Percentiles rank a stretch among this genome's conserved stretches.
Evolutionary conservation across 30 jellyfish, hydroid and myxozoan genomes (phyloP).

Genomic region (Cassiopea andromeda): DNA sequence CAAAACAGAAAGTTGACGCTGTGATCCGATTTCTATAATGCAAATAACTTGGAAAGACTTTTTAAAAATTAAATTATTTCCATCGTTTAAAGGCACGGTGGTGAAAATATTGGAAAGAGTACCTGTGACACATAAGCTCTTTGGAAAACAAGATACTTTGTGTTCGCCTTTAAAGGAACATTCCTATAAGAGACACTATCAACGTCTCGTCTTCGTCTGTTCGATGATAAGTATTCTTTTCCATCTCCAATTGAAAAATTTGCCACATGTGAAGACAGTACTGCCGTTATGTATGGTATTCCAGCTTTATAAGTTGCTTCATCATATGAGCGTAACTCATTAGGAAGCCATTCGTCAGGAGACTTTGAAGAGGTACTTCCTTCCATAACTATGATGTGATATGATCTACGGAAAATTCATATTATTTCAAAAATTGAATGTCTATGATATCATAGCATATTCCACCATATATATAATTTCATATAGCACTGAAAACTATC

Average conservation of each 20-base stretch:
- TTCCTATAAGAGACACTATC: slow-evolving; percentile 47
- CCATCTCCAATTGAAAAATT: slow-evolving; percentile 83
- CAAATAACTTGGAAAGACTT: not conserved
- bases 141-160: slow-evolving; percentile 61
- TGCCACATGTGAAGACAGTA: slow-evolving; percentile 26
- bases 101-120: no score
- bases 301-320: slow-evolving; percentile 58
- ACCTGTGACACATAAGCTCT: slow-evolving; percentile 70
- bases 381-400: slow-evolving; percentile 68
- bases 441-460: not conserved
- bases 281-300: slow-evolving; percentile 77
- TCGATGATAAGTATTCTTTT: slow-evolving; percentile 36
- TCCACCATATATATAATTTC: not conserved
- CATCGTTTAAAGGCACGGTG: not conserved
- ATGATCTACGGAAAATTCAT: slow-evolving; percentile 23
- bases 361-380: not conserved
- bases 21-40: no score
- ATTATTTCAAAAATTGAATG: not conserved
- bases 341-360: slow-evolving; percentile 30
- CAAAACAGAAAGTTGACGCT: not conserved
- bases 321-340: slow-evolving; percentile 31
- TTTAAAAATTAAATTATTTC: no score
- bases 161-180: slow-evolving; percentile 57
- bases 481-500: no score
- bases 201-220: slow-evolving; percentile 20